Evolutionary conservation across 1,140 invertebrate species (phyloP).

Genomic region (Myzus persicae): DNA sequence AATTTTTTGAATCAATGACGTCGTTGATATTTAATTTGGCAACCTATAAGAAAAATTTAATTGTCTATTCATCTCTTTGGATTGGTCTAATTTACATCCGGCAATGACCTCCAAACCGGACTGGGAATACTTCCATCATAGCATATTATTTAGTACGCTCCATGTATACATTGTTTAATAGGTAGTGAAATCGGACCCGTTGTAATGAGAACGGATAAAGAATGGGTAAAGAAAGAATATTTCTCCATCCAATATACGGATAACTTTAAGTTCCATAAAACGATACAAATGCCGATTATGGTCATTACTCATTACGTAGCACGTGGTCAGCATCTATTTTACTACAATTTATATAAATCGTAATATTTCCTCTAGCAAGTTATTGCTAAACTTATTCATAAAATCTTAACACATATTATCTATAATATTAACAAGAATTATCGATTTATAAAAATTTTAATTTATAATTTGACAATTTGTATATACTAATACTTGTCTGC

Average conservation of each 20-base stretch:
- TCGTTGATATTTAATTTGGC: background rate
- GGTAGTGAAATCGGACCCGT: slow-evolving; percentile 31
- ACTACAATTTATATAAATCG: background rate
- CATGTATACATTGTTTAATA: background rate
- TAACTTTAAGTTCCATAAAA: slow-evolving; percentile 17
- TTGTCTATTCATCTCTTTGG: background rate
- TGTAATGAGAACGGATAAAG: slow-evolving; percentile 16
- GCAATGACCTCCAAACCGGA: slow-evolving; percentile 40
- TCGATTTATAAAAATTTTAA: background rate
- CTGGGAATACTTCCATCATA: background rate
- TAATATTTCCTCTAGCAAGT: background rate
- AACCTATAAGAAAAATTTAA: background rate
- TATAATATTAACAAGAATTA: background rate
- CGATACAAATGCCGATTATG: background rate
- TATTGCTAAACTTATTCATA: background rate
- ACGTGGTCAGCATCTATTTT: background rate
- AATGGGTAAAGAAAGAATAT: background rate
- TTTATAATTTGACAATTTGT: background rate
- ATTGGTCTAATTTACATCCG: slow-evolving; percentile 35
- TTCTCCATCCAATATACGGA: background rate
- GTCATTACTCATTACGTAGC: background rate
- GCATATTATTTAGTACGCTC: background rate
- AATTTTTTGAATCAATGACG: background rate
- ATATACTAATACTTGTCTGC: background rate
- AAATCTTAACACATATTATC: background rate